Evolutionary conservation across 2,113 vertebrate genomes (phyloP).

Genomic region (Cynocephalus volans): DNA sequence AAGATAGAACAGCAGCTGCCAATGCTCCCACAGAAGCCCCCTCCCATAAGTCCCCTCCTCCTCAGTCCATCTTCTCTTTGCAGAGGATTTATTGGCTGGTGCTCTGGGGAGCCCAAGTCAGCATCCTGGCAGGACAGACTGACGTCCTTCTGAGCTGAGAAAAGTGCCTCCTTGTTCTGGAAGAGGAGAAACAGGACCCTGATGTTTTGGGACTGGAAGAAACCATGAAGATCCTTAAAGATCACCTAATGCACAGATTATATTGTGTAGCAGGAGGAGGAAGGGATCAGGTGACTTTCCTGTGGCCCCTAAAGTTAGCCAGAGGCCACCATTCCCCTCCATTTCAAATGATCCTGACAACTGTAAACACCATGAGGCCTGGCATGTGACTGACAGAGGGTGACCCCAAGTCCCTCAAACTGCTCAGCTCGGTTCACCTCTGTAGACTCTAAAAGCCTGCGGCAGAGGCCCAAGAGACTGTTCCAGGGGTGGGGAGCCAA

Average conservation of each 20-base stretch:
- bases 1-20: not conserved
- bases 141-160: not conserved
- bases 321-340: not conserved
- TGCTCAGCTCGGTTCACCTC: not conserved
- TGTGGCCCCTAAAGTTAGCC: not conserved
- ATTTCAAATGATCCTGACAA: not conserved
- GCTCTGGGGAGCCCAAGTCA: not conserved
- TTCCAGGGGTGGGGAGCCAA: not conserved
- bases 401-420: not conserved
- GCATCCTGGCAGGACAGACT: not conserved
- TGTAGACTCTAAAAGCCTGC: not conserved
- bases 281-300: not conserved
- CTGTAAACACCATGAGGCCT: fast-evolving
- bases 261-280: not conserved
- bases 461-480: not conserved
- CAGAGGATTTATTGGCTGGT: not conserved
- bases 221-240: not conserved
- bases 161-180: not conserved
- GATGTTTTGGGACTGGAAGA: not conserved
- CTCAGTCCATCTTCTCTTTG: fast-evolving
- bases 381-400: not conserved
- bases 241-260: fast-evolving
- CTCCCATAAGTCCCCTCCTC: not conserved
- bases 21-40: fast-evolving
- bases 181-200: not conserved